Evolutionary conservation across 2,888 invertebrate species (phyloP).

Genomic region (Acronicta leporina): DNA sequence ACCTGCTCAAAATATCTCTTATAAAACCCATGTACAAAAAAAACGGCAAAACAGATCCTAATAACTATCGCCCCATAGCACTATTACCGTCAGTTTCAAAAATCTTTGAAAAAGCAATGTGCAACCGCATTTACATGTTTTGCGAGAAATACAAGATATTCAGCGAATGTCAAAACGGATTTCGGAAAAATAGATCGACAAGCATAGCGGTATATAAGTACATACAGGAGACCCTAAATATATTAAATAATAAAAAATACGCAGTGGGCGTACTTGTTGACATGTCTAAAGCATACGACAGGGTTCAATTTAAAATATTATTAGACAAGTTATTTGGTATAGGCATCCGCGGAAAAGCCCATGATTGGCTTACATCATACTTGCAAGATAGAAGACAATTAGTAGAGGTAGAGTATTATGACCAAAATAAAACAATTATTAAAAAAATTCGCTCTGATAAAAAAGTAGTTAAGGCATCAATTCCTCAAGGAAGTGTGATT

Average conservation of each 20-base stretch:
- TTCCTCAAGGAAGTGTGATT: not conserved
- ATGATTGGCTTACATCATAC: conserved; percentile 6
- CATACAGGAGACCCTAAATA: not conserved
- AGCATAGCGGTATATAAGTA: conserved; percentile 3
- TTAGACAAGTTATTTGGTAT: conserved; percentile 2
- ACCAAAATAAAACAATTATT: not conserved
- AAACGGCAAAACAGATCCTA: conserved; percentile 9
- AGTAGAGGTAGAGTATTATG: conserved; percentile 3
- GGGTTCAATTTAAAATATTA: not conserved
- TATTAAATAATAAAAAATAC: not conserved
- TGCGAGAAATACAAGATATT: conserved; percentile 18
- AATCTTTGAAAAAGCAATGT: conserved; percentile 20
- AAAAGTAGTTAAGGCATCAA: not conserved
- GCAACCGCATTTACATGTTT: conserved; percentile 7
- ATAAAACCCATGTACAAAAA: conserved; percentile 33
- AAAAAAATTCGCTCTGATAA: not conserved
- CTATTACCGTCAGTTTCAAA: conserved; percentile 26
- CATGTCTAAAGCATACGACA: conserved; percentile 10
- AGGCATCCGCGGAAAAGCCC: not conserved
- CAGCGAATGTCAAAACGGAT: conserved; percentile 17
- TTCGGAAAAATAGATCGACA: conserved; percentile 5
- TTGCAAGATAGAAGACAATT: not conserved
- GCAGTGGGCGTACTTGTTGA: not conserved
- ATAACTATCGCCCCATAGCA: conserved; percentile 35
- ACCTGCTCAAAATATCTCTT: conserved; percentile 17